Conservation (phyloP, 2,797 vertebrate genomes). For the Rhinichthys osculus region DNA sequence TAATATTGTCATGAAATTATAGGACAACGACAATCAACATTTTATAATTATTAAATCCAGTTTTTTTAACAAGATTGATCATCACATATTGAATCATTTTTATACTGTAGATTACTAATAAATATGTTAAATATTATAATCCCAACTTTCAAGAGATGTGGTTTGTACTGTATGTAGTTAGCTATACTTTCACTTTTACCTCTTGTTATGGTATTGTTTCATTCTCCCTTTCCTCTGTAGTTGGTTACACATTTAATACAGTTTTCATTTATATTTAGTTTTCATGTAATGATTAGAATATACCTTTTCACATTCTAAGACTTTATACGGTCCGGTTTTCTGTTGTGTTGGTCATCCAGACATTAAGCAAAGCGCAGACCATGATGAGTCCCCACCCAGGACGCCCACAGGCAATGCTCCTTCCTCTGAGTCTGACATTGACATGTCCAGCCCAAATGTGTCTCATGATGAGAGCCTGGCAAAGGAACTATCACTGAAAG, state of each 20-base stretch:
- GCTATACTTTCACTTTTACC: neutral
- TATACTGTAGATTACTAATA: neutral
- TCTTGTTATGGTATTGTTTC: neutral
- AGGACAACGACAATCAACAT: neutral
- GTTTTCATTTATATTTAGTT: neutral
- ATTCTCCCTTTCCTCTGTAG: neutral
- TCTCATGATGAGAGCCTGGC: slow-evolving; percentile 94
- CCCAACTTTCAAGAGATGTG: neutral
- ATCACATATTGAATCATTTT: neutral
- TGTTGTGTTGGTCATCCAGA: slow-evolving; percentile 73
- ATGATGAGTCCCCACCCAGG: slow-evolving; percentile 92
- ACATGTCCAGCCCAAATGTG: slow-evolving; percentile 90
- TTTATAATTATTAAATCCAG: neutral
- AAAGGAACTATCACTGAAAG: slow-evolving; percentile 95
- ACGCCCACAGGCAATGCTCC: slow-evolving; percentile 94
- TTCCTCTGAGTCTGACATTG: slow-evolving; percentile 95
- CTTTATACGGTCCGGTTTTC: neutral
- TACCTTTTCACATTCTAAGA: neutral
- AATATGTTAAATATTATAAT: neutral
- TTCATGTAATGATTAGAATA: slow-evolving; percentile 2
- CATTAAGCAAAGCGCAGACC: slow-evolving; percentile 84
- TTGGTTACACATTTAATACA: neutral
- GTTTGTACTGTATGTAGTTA: neutral
- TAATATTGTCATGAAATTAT: neutral
- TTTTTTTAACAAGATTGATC: neutral